These are phyloP conservation scores for Pogonocherus hispidulus DNA, from an alignment of 2,888 invertebrate genomes.

Conservation along the genomic window DNA sequence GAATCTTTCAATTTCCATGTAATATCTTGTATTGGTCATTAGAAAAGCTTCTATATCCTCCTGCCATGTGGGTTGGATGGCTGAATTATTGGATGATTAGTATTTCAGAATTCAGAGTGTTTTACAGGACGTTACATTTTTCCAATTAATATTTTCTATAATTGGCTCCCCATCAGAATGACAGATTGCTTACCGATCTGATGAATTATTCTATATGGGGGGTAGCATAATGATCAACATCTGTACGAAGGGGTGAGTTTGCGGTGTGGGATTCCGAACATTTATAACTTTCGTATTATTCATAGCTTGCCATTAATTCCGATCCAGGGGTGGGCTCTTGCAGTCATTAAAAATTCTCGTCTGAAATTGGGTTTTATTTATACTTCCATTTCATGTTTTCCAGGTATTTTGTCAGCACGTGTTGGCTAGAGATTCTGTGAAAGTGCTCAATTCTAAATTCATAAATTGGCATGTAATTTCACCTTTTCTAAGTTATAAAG, in stretches of 20 bases:
- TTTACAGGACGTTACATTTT: too few species aligned
- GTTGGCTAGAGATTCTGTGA: slow-evolving; percentile 9
- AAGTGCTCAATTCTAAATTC: too few species aligned
- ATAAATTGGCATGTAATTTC: too few species aligned
- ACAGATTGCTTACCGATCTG: not conserved
- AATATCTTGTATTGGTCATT: too few species aligned
- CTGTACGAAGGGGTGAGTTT: not conserved
- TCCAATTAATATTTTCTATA: not conserved
- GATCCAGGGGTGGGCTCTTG: slow-evolving; percentile 19
- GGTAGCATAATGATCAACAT: slow-evolving; percentile 9
- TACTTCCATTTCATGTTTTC: slow-evolving; percentile 22
- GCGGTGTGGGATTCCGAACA: slow-evolving; percentile 8
- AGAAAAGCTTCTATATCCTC: too few species aligned
- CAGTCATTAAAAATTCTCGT: slow-evolving; percentile 27
- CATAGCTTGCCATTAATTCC: slow-evolving; percentile 29
- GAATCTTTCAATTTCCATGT: too few species aligned
- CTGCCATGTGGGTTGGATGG: too few species aligned
- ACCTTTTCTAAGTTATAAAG: too few species aligned
- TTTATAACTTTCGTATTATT: slow-evolving; percentile 21
- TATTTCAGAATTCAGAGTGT: too few species aligned
- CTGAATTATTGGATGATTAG: too few species aligned
- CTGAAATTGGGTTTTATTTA: slow-evolving; percentile 25
- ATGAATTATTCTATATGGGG: not conserved
- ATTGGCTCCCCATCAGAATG: not conserved
- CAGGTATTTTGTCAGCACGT: slow-evolving; percentile 8